Base-by-base conservation (phyloP, 1,140 invertebrate species). In the Neotoxoptera formosana region DNA sequence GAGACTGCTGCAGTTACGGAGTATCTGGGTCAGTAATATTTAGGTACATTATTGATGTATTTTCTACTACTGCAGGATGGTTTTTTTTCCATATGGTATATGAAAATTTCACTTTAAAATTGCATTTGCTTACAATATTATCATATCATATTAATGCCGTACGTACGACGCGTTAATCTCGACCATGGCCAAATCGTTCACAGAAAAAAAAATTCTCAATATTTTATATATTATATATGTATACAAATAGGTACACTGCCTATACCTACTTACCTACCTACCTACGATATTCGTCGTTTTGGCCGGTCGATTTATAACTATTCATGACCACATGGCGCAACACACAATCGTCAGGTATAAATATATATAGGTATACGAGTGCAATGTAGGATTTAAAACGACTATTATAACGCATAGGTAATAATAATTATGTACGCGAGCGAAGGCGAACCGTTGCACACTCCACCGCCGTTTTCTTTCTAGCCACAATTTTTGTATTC, bases 241-340 rank as follows among this genome's bases (percentile, higher is more conserved):
- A 41, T 41, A 41, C 41, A 41, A 41, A 36, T 81, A 81, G 1
- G 36, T 21, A n/a, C 56, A n/a, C n/a, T n/a, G n/a, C n/a, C n/a
- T n/a, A n/a, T 34, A 36, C 0, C n/a, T 81, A 76, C n/a, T 11
- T 76, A 83, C 76, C 47, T 20, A 51, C 45, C 47, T 51, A 34
- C 45, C n/a, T 87, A 48, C 47, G 47, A 87, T 34, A 51, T 87
- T 86, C 84, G 11, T 47, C 41, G 25, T 86, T 86, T 86, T 87
- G 30, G 47, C 34, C 25, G 21, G 88, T 56, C 34, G 9, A 56
- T 36, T 41, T 36, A 36, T 89, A 14, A 67, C n/a, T 41, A 41
- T 56, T n/a, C n/a, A 89, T n/a, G 25, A 67, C 56, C 89, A 90
- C 36, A 90, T 90, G 89, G 89, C 53, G 89, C 14, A 41, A 41